Evolutionary conservation across 2,113 vertebrate species (phyloP), one percentile per base, ranked within the genome.

Genomic region (Nothocercus julius): DNA sequence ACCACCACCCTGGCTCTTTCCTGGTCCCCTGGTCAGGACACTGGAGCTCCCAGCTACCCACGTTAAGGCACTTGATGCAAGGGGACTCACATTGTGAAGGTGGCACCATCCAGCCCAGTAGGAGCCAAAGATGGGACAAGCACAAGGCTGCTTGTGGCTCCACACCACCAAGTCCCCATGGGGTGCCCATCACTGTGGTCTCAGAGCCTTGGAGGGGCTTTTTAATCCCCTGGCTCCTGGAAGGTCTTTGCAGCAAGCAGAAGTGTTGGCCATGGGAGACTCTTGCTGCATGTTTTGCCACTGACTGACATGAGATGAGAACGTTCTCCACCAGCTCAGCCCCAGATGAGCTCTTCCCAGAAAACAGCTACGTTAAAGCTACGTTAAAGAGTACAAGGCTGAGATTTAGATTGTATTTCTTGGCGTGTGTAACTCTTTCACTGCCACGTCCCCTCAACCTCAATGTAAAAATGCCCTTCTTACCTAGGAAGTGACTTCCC

Each of bases 401-500:
- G 6, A 70, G 77, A 3, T 36, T n/a, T 34, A 40, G 34, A 13
- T 8, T 20, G 8, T 15, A 5, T 32, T 53, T 20, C 51, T 56
- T 19, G 84, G 32, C 0, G 44, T 1, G 0, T 8, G 19, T 20
- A 28, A 51, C 61, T 15, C 70, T 58, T 73, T 20, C 53, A 7
- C 42, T 0, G 1, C 81, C 9, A 1, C 5, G 0, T 56, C 45
- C 61, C 74, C 82, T 85, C 0, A 0, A 66, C 76, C 68, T 54
- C 45, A 2, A 11, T 19, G 32, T 77, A 59, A 7, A 53, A 63
- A 51, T 34, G 14, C 68, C 32, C 61, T 92, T 92, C 69, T 85
- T 49, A 66, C 16, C 34, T 1, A 4, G 68, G 66, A 73, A 94
- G 83, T 91, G 94, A 91, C 89, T 96, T 94, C 76, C 49, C 30